Conservation (phyloP, 1,140 invertebrate genomes). For the Euura lappo region DNA sequence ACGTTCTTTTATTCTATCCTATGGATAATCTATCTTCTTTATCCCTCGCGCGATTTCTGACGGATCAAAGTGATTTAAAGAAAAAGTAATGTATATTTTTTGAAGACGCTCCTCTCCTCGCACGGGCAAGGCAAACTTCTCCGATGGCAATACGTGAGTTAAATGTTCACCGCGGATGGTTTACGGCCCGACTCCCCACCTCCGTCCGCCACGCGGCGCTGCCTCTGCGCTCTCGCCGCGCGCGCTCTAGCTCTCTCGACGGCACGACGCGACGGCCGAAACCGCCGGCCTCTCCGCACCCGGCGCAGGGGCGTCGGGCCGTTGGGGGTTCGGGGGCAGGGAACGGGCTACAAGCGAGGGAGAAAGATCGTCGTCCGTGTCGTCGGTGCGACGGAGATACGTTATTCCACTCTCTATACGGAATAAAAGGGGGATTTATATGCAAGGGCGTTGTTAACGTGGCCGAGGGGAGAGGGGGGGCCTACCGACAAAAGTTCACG, state of each 20-base stretch:
- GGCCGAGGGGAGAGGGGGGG: conserved; percentile 34
- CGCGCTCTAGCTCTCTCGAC: conserved; percentile 21
- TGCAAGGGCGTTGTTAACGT: conserved; percentile 61
- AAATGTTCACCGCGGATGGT: conserved; percentile 63
- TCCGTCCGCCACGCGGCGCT: conserved; percentile 60
- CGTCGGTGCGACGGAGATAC: conserved; percentile 28
- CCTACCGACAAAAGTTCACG: conserved; percentile 23
- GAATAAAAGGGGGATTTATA: conserved; percentile 52
- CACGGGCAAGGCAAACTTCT: conserved; percentile 62
- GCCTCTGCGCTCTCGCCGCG: conserved; percentile 42
- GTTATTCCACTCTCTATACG: conserved; percentile 28
- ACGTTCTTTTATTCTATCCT: too few species aligned
- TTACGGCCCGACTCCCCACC: conserved; percentile 62
- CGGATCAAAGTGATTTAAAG: too few species aligned
- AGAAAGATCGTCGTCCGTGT: conserved; percentile 34
- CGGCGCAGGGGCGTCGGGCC: conserved; percentile 12
- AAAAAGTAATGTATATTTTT: too few species aligned
- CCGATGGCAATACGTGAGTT: conserved; percentile 64
- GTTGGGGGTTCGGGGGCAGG: conserved; percentile 45
- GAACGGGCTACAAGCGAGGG: conserved; percentile 39
- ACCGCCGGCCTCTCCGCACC: conserved; percentile 27
- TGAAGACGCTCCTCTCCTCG: conserved; percentile 36
- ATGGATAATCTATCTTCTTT: too few species aligned
- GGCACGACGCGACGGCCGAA: conserved; percentile 25
- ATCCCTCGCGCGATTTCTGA: too few species aligned